Evolutionary conservation across 53 echinoderm and acorn worm genomes (phyloP).

Genomic region (Holothuria leucospilota): DNA sequence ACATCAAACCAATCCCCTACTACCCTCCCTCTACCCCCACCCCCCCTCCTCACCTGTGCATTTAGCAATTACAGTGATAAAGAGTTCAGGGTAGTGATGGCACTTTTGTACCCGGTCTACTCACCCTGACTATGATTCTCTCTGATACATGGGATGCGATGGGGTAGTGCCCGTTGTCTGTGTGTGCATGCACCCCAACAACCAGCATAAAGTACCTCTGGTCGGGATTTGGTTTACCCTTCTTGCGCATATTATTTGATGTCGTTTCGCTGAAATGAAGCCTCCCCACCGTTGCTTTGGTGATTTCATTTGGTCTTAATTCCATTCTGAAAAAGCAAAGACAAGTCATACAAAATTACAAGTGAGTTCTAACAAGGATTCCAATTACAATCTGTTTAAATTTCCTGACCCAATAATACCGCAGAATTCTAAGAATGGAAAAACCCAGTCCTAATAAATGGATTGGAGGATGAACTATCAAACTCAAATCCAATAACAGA

Average conservation of each 20-base stretch:
- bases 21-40: too few species aligned
- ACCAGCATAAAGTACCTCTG: slow-evolving; percentile 97
- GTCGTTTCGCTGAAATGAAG: slow-evolving; percentile 99
- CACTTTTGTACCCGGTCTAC: not conserved
- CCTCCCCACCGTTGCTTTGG: slow-evolving; percentile 89
- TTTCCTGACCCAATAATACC: not conserved
- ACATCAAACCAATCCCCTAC: too few species aligned
- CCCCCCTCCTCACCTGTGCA: too few species aligned
- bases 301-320: slow-evolving; percentile 76
- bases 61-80: too few species aligned
- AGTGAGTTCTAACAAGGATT: not conserved
- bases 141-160: slow-evolving; percentile 84
- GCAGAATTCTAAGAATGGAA: not conserved
- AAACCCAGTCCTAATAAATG: not conserved
- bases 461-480: too few species aligned
- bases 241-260: slow-evolving; percentile 98
- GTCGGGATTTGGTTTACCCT: slow-evolving; percentile 98
- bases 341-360: not conserved
- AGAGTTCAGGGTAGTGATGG: not conserved
- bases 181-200: slow-evolving; percentile 79
- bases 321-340: slow-evolving; percentile 67
- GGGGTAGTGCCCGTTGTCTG: slow-evolving; percentile 66
- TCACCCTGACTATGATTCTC: slow-evolving; percentile 96
- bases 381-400: not conserved
- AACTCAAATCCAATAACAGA: too few species aligned